phyloP scores from a whole-genome alignment of 2,888 invertebrate genomes.

The Mimas tiliae region DNA sequence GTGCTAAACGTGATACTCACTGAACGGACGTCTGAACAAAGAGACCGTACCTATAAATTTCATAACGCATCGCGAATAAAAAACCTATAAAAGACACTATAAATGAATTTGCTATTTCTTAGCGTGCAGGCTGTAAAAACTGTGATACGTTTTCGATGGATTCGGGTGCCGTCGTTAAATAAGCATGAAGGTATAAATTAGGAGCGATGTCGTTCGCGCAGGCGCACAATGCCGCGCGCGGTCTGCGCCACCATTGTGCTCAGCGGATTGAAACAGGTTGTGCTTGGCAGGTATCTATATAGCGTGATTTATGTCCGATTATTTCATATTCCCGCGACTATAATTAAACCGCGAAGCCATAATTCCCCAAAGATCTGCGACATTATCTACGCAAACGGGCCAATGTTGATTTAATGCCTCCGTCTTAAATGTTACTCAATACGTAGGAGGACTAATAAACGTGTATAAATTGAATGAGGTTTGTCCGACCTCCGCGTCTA shows the following conservation, averaged over 20 bases:
- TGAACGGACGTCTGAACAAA: constrained; percentile 69
- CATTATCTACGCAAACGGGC: constrained; percentile 67
- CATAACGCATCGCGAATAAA: constrained; percentile 60
- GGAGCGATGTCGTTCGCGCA: constrained; percentile 60
- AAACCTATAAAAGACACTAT: constrained; percentile 64
- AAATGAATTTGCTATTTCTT: constrained; percentile 72
- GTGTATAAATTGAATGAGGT: constrained; percentile 18
- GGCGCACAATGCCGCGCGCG: constrained; percentile 64
- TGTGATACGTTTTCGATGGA: constrained; percentile 61
- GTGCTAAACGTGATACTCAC: constrained; percentile 73
- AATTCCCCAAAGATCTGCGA: constrained; percentile 75
- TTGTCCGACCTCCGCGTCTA: background rate
- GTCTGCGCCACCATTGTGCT: constrained; percentile 64
- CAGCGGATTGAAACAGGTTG: constrained; percentile 84
- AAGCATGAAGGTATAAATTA: constrained; percentile 83
- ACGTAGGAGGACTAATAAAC: constrained; percentile 25
- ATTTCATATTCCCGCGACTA: constrained; percentile 72
- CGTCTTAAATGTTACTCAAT: constrained; percentile 49
- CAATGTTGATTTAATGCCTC: constrained; percentile 62
- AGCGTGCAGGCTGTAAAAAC: constrained; percentile 62
- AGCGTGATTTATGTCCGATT: constrained; percentile 80
- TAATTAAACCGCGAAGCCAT: constrained; percentile 79
- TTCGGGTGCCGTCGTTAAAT: constrained; percentile 68
- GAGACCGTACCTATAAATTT: constrained; percentile 73
- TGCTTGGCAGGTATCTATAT: constrained; percentile 80